These are phyloP conservation scores for Dusona sp. DNA, from an alignment of 2,888 invertebrate genomes.

Conservation along the genomic window DNA sequence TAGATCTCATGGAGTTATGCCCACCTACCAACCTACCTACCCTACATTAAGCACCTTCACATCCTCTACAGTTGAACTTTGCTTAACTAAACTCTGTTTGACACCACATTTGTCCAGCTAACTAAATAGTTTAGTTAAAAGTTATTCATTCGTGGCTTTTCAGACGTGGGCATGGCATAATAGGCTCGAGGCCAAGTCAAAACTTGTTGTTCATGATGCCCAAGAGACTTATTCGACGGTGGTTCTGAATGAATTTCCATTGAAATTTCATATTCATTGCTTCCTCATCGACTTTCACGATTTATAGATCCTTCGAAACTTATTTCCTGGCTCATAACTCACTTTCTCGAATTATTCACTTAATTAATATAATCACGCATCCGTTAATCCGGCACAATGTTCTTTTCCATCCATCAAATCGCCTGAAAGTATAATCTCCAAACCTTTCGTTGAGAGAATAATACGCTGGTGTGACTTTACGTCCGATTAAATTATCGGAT, in stretches of 20 bases:
- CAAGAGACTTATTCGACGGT: background rate
- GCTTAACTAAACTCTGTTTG: background rate
- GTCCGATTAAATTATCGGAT: slow-evolving; percentile 12
- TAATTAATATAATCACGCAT: background rate
- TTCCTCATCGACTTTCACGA: background rate
- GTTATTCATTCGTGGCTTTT: background rate
- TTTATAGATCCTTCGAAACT: background rate
- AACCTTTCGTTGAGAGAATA: background rate
- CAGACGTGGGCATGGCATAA: background rate
- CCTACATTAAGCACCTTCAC: slow-evolving; percentile 65
- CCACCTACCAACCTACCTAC: slow-evolving; percentile 63
- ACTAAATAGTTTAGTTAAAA: background rate
- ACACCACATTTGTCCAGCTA: background rate
- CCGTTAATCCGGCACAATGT: background rate
- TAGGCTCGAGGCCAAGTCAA: background rate
- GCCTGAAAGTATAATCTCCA: background rate
- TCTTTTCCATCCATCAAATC: background rate
- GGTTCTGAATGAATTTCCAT: background rate
- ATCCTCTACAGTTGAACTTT: slow-evolving; percentile 36
- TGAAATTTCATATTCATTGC: background rate
- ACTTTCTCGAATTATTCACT: background rate
- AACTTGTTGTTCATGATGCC: background rate
- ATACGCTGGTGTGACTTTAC: background rate
- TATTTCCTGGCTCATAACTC: background rate
- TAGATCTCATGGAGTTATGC: slow-evolving; percentile 68